Conservation (phyloP, 2,888 invertebrate genomes). For the Nomada hirtipes region DNA sequence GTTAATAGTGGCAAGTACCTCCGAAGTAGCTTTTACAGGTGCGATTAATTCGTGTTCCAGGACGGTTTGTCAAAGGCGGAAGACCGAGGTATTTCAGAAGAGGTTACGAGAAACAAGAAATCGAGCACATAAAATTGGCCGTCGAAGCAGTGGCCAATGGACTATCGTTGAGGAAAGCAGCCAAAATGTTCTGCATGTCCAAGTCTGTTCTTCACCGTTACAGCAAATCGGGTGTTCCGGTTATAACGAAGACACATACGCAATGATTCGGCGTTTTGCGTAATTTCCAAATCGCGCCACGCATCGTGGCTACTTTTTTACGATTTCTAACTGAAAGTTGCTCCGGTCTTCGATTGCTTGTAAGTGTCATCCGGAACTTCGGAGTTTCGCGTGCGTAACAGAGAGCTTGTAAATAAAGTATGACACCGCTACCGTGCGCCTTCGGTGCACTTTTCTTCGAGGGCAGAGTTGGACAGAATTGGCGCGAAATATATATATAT, state of each 20-base stretch:
- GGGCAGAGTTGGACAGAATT: too few species aligned
- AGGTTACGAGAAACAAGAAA: conserved; percentile 15
- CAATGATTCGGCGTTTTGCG: neutral
- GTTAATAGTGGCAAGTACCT: neutral
- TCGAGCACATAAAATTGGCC: conserved; percentile 66
- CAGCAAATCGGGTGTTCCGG: conserved; percentile 68
- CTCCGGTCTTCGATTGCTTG: neutral
- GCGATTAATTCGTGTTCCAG: conserved; percentile 56
- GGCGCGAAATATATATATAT: too few species aligned
- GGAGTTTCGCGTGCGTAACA: neutral
- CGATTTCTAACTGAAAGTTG: neutral
- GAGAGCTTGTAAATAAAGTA: conserved; percentile 33
- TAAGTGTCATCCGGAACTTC: too few species aligned
- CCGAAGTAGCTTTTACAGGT: neutral
- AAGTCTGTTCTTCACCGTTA: conserved; percentile 77
- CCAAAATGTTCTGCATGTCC: conserved; percentile 70
- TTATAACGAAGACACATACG: conserved; percentile 12
- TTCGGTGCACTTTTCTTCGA: neutral
- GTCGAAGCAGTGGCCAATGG: conserved; percentile 75
- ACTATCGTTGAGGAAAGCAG: conserved; percentile 78
- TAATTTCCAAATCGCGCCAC: neutral
- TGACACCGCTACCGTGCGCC: neutral
- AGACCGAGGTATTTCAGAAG: neutral
- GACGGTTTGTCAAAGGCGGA: neutral
- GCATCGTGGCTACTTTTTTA: neutral